Conservation (phyloP, 92 coral and sea anemone genomes). For the Blastomussa wellsi region DNA sequence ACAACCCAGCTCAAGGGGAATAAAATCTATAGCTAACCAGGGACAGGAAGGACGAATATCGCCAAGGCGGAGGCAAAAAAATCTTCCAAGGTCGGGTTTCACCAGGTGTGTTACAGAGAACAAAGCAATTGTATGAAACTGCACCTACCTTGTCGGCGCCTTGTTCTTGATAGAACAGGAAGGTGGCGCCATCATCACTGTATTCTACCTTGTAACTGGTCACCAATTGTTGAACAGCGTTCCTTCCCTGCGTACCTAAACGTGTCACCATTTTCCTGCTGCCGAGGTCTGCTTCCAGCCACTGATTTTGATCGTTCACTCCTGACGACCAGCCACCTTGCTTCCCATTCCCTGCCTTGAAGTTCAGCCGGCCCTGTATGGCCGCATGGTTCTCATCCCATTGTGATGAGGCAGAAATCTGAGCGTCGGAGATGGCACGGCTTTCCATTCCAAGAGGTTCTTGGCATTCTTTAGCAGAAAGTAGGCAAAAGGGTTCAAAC, state of each 20-base stretch:
- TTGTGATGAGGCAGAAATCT: conserved; percentile 4
- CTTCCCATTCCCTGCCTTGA: neutral
- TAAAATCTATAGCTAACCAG: too few relatives aligned
- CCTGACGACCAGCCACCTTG: neutral
- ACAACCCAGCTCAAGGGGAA: too few relatives aligned
- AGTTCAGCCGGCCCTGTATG: neutral
- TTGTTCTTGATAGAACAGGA: neutral
- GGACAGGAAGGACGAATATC: too few relatives aligned
- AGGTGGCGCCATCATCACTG: neutral
- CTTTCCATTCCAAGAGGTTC: conserved; percentile 5
- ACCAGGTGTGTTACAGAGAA: too few relatives aligned
- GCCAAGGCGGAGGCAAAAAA: too few relatives aligned
- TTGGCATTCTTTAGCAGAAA: neutral
- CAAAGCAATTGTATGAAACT: neutral
- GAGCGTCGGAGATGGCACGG: neutral
- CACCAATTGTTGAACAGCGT: neutral
- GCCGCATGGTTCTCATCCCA: conserved; percentile 2
- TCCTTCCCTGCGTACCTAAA: neutral
- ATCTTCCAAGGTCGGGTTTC: too few relatives aligned
- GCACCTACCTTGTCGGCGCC: conserved; percentile 3
- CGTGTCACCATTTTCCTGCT: neutral
- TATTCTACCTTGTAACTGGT: neutral
- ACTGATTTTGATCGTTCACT: neutral
- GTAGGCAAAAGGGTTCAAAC: neutral
- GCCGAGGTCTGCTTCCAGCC: conserved; percentile 2